phyloP scores from a whole-genome alignment of 2,113 vertebrate species.

The Brachyhypopomus occidentalis region DNA sequence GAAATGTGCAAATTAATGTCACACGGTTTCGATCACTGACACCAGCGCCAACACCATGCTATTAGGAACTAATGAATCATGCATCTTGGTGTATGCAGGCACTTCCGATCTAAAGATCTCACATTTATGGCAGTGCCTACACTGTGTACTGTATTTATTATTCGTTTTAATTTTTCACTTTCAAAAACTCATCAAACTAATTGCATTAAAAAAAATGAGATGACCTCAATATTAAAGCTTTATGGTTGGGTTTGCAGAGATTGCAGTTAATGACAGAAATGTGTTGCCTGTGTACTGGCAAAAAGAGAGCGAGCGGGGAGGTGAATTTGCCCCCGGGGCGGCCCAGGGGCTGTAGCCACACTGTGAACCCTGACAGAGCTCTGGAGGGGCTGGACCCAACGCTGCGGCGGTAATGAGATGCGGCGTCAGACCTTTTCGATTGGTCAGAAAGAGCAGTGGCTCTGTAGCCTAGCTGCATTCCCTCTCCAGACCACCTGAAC shows the following conservation, averaged over 20 bases:
- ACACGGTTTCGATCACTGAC: conserved; percentile 26
- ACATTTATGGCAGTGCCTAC: neutral
- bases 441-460: conserved; percentile 31
- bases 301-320: neutral
- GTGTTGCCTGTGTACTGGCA: neutral
- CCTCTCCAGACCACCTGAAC: conserved; percentile 5
- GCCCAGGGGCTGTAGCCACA: neutral
- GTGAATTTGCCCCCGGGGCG: neutral
- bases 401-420: neutral
- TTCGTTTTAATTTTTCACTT: too few relatives aligned
- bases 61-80: neutral
- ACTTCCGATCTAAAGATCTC: neutral
- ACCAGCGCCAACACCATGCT: neutral
- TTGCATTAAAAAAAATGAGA: too few relatives aligned
- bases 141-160: too few relatives aligned
- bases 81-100: neutral
- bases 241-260: neutral
- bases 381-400: conserved; percentile 9
- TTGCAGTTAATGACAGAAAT: neutral
- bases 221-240: neutral
- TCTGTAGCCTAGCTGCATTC: neutral
- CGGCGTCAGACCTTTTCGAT: conserved; percentile 13
- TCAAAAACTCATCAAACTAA: too few relatives aligned
- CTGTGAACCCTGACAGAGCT: neutral
- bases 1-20: conserved; percentile 8